Percentiles rank a stretch among this genome's conserved stretches.
Evolutionary conservation across 2,113 vertebrate genomes (phyloP).

Genomic region (Crypturellus undulatus): DNA sequence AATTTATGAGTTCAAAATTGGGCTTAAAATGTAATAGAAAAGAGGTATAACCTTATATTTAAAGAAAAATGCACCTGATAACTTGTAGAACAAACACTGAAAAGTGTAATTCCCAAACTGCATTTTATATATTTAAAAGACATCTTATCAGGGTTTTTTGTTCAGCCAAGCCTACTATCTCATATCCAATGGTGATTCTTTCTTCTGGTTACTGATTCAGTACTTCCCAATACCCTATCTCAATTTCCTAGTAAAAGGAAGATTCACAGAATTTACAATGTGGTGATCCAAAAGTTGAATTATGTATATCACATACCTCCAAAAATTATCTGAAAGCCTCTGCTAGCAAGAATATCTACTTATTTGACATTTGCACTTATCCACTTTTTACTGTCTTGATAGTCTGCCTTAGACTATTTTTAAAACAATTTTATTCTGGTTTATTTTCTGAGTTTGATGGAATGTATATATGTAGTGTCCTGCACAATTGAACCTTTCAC

Average conservation of each 20-base stretch:
- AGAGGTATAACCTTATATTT: not conserved
- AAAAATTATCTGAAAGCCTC: not conserved
- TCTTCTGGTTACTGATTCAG: not conserved
- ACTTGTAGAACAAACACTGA: not conserved
- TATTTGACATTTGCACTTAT: not conserved
- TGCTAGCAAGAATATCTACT: not conserved
- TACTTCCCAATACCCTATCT: not conserved
- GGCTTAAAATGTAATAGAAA: not conserved
- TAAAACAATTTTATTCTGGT: not conserved
- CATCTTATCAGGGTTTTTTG: not conserved
- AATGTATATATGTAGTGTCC: rapidly evolving
- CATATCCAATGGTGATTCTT: not conserved
- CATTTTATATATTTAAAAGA: not conserved
- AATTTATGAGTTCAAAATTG: not conserved
- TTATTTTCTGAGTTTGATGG: not conserved
- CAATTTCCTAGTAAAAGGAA: not conserved
- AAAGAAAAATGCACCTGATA: not conserved
- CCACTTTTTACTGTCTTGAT: not conserved
- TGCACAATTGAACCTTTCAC: rapidly evolving
- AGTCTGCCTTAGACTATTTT: not conserved
- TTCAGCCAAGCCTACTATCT: not conserved
- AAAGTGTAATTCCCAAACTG: not conserved
- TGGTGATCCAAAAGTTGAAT: not conserved
- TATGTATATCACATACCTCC: not conserved
- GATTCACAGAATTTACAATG: not conserved